Conservation (phyloP, 1,140 invertebrate genomes). For the Dreissena rostriformis region DNA sequence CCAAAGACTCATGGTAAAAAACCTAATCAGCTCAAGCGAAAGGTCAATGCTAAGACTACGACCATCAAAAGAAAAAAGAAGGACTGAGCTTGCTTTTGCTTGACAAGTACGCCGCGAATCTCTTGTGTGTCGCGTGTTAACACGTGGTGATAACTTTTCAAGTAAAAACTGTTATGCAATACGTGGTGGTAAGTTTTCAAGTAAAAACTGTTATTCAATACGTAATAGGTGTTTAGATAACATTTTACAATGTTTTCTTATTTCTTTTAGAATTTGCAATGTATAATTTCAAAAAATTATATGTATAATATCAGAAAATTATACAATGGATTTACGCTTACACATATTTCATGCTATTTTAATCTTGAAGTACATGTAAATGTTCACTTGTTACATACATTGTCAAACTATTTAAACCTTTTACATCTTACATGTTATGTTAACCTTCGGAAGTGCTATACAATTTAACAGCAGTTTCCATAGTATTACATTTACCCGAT, state of each 20-base stretch:
- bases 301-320: background rate
- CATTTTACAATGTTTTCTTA: background rate
- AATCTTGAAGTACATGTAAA: background rate
- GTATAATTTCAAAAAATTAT: constrained; percentile 9
- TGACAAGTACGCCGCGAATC: background rate
- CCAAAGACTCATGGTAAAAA: constrained; percentile 49
- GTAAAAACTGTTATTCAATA: background rate
- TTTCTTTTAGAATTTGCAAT: background rate
- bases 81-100: background rate
- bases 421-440: too few relatives aligned
- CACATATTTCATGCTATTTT: background rate
- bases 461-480: background rate
- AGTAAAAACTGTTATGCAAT: background rate
- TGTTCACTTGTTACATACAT: too few relatives aligned
- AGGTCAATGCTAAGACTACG: constrained; percentile 39
- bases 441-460: background rate
- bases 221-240: background rate
- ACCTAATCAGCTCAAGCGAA: constrained; percentile 58
- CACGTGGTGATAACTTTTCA: background rate
- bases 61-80: constrained; percentile 31
- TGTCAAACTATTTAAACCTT: too few relatives aligned
- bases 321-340: background rate
- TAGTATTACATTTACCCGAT: constrained; percentile 1
- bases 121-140: background rate
- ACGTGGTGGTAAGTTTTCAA: background rate